Percentiles rank a stretch among this genome's conserved stretches.
phyloP scores from a whole-genome alignment of 1,140 invertebrate species.

The Orussus abietinus region DNA sequence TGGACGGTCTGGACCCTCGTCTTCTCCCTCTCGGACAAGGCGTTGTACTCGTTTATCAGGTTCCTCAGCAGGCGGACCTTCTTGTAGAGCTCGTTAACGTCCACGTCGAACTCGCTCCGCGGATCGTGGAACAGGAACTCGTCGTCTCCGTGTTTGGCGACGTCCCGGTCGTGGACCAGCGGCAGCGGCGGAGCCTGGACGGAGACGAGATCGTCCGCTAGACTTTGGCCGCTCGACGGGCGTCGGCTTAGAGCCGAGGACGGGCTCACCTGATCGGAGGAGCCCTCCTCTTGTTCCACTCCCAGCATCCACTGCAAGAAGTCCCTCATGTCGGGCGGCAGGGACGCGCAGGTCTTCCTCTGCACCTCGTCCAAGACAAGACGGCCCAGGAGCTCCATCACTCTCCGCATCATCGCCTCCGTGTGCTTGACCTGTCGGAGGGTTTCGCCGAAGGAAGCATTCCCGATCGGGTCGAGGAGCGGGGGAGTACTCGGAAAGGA shows the following conservation, averaged over 20 bases:
- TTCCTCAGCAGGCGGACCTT: conserved; percentile 26
- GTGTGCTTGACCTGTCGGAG: conserved; percentile 26
- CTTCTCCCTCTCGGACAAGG: conserved; percentile 24
- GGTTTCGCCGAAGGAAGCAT: neutral
- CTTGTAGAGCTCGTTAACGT: conserved; percentile 18
- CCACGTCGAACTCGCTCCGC: neutral
- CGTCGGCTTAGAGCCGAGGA: too few species aligned
- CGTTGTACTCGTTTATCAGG: conserved; percentile 29
- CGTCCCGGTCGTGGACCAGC: conserved; percentile 4
- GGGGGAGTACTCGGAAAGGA: neutral
- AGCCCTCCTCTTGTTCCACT: conserved; percentile 5
- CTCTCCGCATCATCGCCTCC: conserved; percentile 21
- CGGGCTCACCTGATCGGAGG: conserved; percentile 2
- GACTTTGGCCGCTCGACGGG: too few species aligned
- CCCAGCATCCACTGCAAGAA: conserved; percentile 31
- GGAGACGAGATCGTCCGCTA: too few species aligned
- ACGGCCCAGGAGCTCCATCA: conserved; percentile 27
- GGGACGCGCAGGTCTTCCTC: conserved; percentile 25
- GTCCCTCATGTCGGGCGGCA: conserved; percentile 24
- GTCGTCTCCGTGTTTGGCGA: conserved; percentile 1
- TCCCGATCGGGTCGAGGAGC: neutral
- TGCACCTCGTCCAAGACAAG: conserved; percentile 29
- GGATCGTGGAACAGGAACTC: conserved; percentile 20
- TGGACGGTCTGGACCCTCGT: conserved; percentile 28
- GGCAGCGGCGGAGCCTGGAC: conserved; percentile 15